phyloP scores from a whole-genome alignment of 2,113 vertebrate species.

The Otocyon megalotis region DNA sequence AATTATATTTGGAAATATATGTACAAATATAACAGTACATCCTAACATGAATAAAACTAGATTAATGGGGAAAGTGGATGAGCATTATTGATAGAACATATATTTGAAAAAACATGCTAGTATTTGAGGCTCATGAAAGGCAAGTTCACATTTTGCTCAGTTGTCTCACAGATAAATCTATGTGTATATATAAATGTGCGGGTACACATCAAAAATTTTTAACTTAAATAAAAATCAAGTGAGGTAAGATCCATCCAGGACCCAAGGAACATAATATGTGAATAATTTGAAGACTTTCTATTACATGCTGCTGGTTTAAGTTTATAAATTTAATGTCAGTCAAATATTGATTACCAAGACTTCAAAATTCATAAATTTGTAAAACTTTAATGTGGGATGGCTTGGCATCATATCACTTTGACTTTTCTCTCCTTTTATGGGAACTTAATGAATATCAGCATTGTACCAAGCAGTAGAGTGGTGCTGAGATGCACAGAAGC shows the following conservation, averaged over 20 bases:
- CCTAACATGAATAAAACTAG: not conserved
- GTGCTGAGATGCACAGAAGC: not conserved
- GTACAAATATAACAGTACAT: not conserved
- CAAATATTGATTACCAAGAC: not conserved
- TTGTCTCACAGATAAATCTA: not conserved
- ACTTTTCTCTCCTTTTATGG: not conserved
- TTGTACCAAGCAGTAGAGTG: not conserved
- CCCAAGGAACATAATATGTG: not conserved
- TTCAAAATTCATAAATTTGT: slow-evolving; percentile 21
- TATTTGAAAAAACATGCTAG: not conserved
- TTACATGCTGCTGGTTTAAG: not conserved
- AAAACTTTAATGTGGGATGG: not conserved
- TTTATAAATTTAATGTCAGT: not conserved
- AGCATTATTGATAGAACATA: not conserved
- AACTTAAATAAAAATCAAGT: not conserved
- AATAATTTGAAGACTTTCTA: not conserved
- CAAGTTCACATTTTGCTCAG: not conserved
- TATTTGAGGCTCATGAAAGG: not conserved
- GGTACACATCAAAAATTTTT: not conserved
- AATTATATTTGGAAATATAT: not conserved
- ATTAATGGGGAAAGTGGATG: not conserved
- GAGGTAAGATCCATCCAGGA: not conserved
- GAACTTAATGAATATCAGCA: not conserved
- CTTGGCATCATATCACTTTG: not conserved
- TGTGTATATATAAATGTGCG: not conserved